A percentile compares a stretch with the other conserved stretches of the same genome.
These are phyloP conservation scores for Nothoprocta pentlandii DNA, from an alignment of 2,113 vertebrate genomes.

Conservation along the genomic window DNA sequence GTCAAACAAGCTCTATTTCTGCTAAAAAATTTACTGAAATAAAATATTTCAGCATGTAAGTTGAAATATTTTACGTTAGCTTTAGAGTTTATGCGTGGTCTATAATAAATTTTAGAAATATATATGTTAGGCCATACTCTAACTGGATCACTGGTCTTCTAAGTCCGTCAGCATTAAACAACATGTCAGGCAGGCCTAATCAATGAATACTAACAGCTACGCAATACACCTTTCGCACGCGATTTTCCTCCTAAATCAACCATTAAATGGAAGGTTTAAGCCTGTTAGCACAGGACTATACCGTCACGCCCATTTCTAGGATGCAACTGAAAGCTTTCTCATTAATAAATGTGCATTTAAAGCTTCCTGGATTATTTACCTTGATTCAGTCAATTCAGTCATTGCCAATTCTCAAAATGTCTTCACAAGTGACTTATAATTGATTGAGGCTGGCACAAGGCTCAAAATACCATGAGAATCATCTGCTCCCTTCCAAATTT, in stretches of 20 bases:
- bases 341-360: neutral
- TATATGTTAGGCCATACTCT: neutral
- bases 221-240: neutral
- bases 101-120: neutral
- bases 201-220: neutral
- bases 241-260: neutral
- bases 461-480: slow-evolving; percentile 54
- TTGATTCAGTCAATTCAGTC: slow-evolving; percentile 5
- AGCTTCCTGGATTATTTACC: slow-evolving; percentile 27
- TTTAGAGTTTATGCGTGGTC: neutral
- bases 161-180: neutral
- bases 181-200: neutral
- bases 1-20: neutral
- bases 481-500: slow-evolving; percentile 67
- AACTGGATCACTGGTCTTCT: neutral
- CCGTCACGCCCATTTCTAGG: neutral
- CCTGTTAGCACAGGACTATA: neutral
- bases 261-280: neutral
- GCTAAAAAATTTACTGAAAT: neutral
- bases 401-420: slow-evolving; percentile 28
- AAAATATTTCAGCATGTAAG: neutral
- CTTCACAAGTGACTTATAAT: slow-evolving; percentile 55
- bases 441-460: slow-evolving; percentile 59
- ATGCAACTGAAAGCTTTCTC: neutral
- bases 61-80: neutral